Evolutionary conservation across 1,140 invertebrate species (phyloP).

Genomic region (Zaprionus inermis): DNA sequence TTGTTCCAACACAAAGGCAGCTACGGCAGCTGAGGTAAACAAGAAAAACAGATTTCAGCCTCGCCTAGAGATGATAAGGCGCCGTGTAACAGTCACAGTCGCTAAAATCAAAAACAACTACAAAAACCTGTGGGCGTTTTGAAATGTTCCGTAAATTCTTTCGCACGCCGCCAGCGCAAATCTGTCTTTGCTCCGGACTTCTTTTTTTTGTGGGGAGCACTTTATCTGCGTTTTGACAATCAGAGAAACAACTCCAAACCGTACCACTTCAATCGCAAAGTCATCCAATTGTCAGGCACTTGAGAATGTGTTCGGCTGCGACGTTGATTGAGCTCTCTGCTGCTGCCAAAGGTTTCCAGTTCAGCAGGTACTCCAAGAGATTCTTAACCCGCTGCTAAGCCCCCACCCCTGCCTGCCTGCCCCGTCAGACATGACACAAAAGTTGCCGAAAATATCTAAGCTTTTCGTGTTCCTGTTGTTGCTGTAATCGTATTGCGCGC

Average conservation of each 20-base stretch:
- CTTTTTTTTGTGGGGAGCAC: not conserved
- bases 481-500: conserved; percentile 65
- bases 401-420: too few relatives aligned
- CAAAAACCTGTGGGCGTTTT: conserved; percentile 57
- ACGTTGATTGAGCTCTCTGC: conserved; percentile 64
- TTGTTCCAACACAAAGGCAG: conserved; percentile 59
- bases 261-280: conserved; percentile 61
- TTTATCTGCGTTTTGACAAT: conserved; percentile 63
- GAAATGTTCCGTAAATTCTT: conserved; percentile 51
- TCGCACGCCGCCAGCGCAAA: conserved; percentile 56
- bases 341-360: conserved; percentile 28
- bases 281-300: conserved; percentile 74
- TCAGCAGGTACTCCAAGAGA: not conserved
- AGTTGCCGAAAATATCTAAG: conserved; percentile 34
- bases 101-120: conserved; percentile 18
- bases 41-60: conserved; percentile 32
- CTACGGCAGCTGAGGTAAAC: conserved; percentile 10
- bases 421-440: not conserved
- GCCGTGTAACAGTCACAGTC: not conserved
- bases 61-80: conserved; percentile 22
- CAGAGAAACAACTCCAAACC: conserved; percentile 48
- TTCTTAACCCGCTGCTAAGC: not conserved
- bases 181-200: conserved; percentile 22
- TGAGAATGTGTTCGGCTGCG: too few relatives aligned
- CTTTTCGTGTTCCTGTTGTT: conserved; percentile 13